Evolutionary conservation across 2,797 vertebrate species (phyloP).

Genomic region (Brachymystax lenok): DNA sequence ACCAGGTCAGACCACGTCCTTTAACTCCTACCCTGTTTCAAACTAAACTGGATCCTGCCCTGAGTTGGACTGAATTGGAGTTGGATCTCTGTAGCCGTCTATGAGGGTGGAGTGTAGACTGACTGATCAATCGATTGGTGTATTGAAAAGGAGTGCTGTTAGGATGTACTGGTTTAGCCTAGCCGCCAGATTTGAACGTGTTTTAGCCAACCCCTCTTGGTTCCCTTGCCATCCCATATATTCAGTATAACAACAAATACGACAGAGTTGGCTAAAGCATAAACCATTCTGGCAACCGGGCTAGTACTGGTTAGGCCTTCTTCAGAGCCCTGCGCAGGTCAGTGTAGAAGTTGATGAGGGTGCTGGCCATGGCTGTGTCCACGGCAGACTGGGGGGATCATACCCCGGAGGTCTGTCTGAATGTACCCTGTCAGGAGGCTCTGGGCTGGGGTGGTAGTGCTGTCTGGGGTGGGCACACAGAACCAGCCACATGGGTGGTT

Average conservation of each 20-base stretch:
- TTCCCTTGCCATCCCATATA: not conserved
- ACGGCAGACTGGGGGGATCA: slow-evolving; percentile 82
- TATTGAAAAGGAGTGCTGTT: not conserved
- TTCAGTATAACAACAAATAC: not conserved
- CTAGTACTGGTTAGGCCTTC: slow-evolving; percentile 36
- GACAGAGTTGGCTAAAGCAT: not conserved
- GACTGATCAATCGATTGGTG: not conserved
- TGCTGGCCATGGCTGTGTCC: slow-evolving; percentile 32
- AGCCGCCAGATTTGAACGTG: not conserved
- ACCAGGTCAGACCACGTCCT: no score
- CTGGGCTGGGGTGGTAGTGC: slow-evolving; percentile 34
- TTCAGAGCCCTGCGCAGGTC: slow-evolving; percentile 78
- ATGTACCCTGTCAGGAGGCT: slow-evolving; percentile 85
- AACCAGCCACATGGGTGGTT: slow-evolving; percentile 89
- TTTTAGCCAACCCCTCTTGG: not conserved
- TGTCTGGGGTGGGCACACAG: slow-evolving; percentile 75
- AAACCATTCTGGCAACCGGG: not conserved
- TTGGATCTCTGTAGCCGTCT: not conserved
- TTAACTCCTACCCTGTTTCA: no score
- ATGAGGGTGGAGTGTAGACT: not conserved
- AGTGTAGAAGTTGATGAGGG: slow-evolving; percentile 76
- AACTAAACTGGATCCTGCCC: no score
- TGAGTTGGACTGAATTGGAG: not conserved
- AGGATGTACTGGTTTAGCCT: not conserved
- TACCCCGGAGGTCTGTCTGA: slow-evolving; percentile 83